phyloP scores from a whole-genome alignment of 2,113 vertebrate genomes.

The Tringa solitaria region DNA sequence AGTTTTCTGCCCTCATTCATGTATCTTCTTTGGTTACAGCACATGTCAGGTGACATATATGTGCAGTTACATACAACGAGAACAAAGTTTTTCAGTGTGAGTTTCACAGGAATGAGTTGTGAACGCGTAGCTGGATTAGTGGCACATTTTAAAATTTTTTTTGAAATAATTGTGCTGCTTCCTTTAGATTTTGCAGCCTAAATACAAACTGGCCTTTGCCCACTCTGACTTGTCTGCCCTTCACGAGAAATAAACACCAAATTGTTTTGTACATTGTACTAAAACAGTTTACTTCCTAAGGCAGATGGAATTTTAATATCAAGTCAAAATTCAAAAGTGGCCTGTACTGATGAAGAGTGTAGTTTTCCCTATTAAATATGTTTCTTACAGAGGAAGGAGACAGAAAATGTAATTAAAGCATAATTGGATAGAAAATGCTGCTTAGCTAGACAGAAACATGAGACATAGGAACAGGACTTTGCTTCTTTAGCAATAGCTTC shows the following conservation, averaged over 20 bases:
- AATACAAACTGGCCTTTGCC: not conserved
- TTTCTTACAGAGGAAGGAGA: not conserved
- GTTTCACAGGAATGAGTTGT: not conserved
- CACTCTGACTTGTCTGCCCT: not conserved
- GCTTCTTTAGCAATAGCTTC: not conserved
- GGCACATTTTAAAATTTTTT: not conserved
- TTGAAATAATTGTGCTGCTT: not conserved
- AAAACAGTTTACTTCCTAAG: not conserved
- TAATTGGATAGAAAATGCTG: not conserved
- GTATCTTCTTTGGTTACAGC: not conserved
- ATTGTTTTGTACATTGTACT: not conserved
- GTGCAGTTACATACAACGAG: not conserved
- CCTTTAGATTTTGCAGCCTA: not conserved
- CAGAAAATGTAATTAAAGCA: not conserved
- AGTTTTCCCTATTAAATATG: not conserved
- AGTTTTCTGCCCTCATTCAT: not conserved
- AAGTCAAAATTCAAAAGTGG: not conserved
- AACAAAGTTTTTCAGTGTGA: not conserved
- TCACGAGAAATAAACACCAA: not conserved
- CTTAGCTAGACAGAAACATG: not conserved
- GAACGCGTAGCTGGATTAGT: not conserved
- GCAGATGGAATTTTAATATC: not conserved
- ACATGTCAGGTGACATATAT: rapidly evolving
- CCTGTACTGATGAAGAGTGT: not conserved
- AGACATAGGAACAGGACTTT: not conserved